These are phyloP conservation scores for Sitodiplosis mosellana DNA, from an alignment of 1,140 invertebrate genomes.

Conservation along the genomic window DNA sequence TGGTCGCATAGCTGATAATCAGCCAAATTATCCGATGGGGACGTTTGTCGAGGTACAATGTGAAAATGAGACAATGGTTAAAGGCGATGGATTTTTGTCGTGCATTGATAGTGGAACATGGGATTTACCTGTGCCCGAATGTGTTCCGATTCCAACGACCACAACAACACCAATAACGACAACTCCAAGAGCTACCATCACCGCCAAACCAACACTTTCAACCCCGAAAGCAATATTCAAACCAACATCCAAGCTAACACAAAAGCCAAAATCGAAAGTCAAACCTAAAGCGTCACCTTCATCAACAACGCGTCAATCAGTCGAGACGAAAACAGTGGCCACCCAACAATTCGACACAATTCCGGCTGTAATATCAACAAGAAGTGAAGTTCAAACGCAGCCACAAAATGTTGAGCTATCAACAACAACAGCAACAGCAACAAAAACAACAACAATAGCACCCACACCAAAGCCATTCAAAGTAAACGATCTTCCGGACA, in stretches of 20 bases:
- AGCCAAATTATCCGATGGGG: conserved; percentile 12
- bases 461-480: too few species aligned
- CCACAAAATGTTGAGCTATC: not conserved
- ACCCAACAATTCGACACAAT: too few species aligned
- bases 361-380: too few species aligned
- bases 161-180: not conserved
- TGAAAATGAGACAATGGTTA: conserved; percentile 21
- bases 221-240: too few species aligned
- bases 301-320: too few species aligned
- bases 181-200: not conserved
- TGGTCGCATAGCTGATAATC: not conserved
- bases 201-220: too few species aligned
- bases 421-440: conserved; percentile 1
- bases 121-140: conserved; percentile 24
- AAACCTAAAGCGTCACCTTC: too few species aligned
- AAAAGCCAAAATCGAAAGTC: too few species aligned
- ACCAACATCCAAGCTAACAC: too few species aligned
- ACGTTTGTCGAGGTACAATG: conserved; percentile 31
- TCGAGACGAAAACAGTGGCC: too few species aligned
- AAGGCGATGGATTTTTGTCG: conserved; percentile 25
- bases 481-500: not conserved
- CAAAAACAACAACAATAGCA: not conserved
- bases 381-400: too few species aligned
- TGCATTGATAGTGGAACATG: conserved; percentile 29
- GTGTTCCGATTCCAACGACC: conserved; percentile 6